Conservation (phyloP, 2,888 invertebrate species). For the Criorhina ranunculi region DNA sequence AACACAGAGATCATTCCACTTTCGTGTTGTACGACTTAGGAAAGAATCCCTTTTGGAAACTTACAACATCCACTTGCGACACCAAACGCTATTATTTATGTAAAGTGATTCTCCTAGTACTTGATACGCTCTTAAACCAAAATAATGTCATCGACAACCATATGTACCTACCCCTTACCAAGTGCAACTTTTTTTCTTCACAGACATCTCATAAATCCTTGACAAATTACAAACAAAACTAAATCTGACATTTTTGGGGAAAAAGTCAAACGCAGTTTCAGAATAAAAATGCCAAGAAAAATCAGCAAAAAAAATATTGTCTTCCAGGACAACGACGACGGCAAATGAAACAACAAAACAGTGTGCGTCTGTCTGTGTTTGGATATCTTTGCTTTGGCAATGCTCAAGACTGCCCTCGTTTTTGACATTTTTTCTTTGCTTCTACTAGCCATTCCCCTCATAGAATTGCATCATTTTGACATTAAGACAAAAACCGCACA, state of each 20-base stretch:
- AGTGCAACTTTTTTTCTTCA: conserved; percentile 9
- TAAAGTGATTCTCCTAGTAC: neutral
- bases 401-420: conserved; percentile 68
- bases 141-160: neutral
- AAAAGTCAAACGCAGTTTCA: conserved; percentile 76
- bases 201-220: conserved; percentile 54
- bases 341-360: conserved; percentile 13
- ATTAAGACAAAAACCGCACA: conserved; percentile 73
- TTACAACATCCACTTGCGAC: no score
- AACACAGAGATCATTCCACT: no score
- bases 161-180: neutral
- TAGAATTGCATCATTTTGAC: conserved; percentile 71
- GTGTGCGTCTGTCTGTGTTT: conserved; percentile 45
- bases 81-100: no score
- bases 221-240: conserved; percentile 71
- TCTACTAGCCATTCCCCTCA: neutral
- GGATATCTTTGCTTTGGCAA: conserved; percentile 26
- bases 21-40: no score
- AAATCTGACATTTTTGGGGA: conserved; percentile 66
- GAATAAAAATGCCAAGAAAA: conserved; percentile 20
- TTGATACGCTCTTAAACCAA: neutral
- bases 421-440: conserved; percentile 47
- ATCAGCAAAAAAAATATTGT: conserved; percentile 36
- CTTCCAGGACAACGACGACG: conserved; percentile 25
- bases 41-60: no score